phyloP scores from a whole-genome alignment of 2,888 invertebrate species.

The Dioctria linearis region DNA sequence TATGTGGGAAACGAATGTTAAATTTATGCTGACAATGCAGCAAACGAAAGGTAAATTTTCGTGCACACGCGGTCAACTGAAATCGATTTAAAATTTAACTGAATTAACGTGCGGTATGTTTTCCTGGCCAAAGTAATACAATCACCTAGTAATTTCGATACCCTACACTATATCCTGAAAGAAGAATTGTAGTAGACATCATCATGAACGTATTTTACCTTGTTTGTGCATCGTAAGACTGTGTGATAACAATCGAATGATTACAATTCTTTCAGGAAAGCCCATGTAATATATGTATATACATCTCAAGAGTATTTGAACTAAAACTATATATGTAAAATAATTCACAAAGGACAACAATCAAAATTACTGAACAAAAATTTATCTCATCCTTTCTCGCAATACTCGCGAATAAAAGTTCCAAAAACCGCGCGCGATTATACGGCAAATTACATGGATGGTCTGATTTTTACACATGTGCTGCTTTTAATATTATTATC shows the following conservation, averaged over 20 bases:
- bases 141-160: no score
- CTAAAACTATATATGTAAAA: neutral
- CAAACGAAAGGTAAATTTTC: neutral
- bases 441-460: conserved; percentile 35
- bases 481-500: neutral
- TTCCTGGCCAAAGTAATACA: conserved; percentile 12
- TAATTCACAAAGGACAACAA: conserved; percentile 37
- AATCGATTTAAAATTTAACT: conserved; percentile 30
- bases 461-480: conserved; percentile 22
- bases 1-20: conserved; percentile 18
- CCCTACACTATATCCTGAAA: no score
- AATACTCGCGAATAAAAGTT: conserved; percentile 19
- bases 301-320: neutral
- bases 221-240: neutral
- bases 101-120: neutral
- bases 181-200: neutral
- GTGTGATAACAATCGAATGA: neutral
- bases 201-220: neutral
- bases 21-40: conserved; percentile 5
- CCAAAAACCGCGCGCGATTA: neutral
- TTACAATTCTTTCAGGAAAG: conserved; percentile 6
- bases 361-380: conserved; percentile 45
- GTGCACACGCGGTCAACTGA: conserved; percentile 10
- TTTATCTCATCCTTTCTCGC: conserved; percentile 7
- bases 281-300: conserved; percentile 18